Conservation (phyloP, 2,113 vertebrate species). For the Andinoacara biseriatus region DNA sequence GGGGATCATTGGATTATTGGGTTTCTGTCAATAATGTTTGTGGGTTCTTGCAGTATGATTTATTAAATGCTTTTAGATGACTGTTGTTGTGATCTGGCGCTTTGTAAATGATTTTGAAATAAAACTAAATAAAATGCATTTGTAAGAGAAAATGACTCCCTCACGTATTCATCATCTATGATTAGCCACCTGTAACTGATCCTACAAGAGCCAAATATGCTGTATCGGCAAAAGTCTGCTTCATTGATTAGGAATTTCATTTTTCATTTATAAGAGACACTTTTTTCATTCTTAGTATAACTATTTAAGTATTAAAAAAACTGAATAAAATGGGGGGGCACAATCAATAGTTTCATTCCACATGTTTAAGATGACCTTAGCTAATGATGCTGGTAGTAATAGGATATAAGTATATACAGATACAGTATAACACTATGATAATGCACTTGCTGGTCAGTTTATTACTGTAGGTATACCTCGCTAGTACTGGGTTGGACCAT, state of each 20-base stretch:
- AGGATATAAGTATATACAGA: not conserved
- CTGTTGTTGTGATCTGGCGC: not conserved
- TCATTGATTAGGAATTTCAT: not conserved
- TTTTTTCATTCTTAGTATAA: not conserved
- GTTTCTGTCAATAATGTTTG: constrained; percentile 11
- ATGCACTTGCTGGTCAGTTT: not conserved
- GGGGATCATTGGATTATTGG: constrained; percentile 9
- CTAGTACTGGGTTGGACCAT: not conserved
- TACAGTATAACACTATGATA: not conserved
- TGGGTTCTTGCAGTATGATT: not conserved
- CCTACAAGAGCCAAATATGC: not conserved
- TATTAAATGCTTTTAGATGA: not conserved
- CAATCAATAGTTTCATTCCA: not conserved
- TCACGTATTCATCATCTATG: not conserved
- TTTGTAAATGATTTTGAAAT: constrained; percentile 1
- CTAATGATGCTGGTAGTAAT: fast-evolving
- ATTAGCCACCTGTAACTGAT: not conserved
- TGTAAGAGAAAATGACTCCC: not conserved
- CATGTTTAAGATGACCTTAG: not conserved
- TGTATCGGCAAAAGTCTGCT: too few relatives aligned
- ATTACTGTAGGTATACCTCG: not conserved
- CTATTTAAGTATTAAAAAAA: not conserved
- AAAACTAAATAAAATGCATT: not conserved
- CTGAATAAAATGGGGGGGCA: not conserved
- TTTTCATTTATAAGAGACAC: not conserved